These are phyloP conservation scores for Brienomyrus longianalis DNA, from an alignment of 2,113 vertebrate genomes.

Conservation along the genomic window DNA sequence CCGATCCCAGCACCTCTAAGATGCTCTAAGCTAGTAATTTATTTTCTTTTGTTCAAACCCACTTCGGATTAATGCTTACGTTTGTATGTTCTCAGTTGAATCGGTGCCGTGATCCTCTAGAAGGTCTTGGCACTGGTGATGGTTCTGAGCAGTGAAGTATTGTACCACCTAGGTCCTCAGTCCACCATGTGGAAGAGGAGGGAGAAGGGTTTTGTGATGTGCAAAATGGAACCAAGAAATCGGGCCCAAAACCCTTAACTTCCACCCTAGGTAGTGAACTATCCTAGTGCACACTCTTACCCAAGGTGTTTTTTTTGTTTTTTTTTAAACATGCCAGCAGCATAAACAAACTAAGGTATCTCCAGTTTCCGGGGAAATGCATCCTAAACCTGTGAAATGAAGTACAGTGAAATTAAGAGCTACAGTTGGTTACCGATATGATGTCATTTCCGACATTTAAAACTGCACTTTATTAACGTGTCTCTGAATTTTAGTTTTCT, in stretches of 20 bases:
- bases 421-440: neutral
- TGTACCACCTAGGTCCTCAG: conserved; percentile 75
- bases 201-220: conserved; percentile 74
- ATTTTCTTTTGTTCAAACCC: neutral
- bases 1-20: neutral
- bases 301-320: conserved; percentile 56
- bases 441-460: neutral
- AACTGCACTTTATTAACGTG: neutral
- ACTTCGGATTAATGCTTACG: neutral
- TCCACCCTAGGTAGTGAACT: conserved; percentile 68
- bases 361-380: conserved; percentile 17
- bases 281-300: conserved; percentile 72
- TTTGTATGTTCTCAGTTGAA: conserved; percentile 36
- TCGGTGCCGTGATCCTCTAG: conserved; percentile 47
- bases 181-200: conserved; percentile 78
- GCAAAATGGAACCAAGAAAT: conserved; percentile 67
- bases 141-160: conserved; percentile 69
- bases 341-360: conserved; percentile 25
- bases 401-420: neutral
- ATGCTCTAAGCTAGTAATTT: neutral
- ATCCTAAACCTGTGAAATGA: neutral
- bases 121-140: conserved; percentile 53
- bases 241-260: conserved; percentile 73
- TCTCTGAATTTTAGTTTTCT: neutral
- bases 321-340: conserved; percentile 26